Evolutionary conservation across 1,140 invertebrate genomes (phyloP), one percentile per base, ranked within the genome.

Genomic region (Aphaenogaster ashmeadi): DNA sequence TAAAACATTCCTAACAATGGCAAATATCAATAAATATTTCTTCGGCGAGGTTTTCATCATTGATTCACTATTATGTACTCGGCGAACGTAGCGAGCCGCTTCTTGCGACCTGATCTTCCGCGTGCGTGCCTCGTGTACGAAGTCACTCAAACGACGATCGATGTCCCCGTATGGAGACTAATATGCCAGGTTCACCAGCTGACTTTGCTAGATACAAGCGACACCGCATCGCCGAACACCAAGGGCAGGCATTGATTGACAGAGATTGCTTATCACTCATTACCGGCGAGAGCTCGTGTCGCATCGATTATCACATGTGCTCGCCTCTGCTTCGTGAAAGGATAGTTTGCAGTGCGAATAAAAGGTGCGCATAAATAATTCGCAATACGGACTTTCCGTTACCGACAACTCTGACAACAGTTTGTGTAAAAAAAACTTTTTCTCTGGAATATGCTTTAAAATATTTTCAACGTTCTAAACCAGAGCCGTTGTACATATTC

Each of bases 81-180:
- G 38, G 15, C 4, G 47, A 33, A 54, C 41, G 72, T 79, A 67
- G 36, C 62, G 38, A 64, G 72, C 36, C 66, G 64, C 72, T 89
- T 90, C 78, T 90, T 90, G 66, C 79, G 66, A 27, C 85, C 72
- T 64, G 88, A 91, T 87, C 89, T 91, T 91, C 90, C 90, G 90
- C 75, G 88, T 91, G 90, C 91, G 87, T 92, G 90, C 83, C 52
- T 84, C 69, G 91, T 77, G 66, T 90, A 90, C 89, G 66, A 91
- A 91, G 84, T 89, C 89, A 60, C 36, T 88, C 72, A 71, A 87
- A 87, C 71, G 62, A 80, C 81, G 71, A 84, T 86, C 88, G 87
- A 90, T 92, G 88, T 71, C 86, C 72, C 52, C 84, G 89, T 91
- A 91, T 77, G 88, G 77, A 50, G 78, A 84, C 90, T 88, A 89